Evolutionary conservation across 2,888 invertebrate species (phyloP), one percentile per base, ranked within the genome.

Genomic region (Tipula unca): DNA sequence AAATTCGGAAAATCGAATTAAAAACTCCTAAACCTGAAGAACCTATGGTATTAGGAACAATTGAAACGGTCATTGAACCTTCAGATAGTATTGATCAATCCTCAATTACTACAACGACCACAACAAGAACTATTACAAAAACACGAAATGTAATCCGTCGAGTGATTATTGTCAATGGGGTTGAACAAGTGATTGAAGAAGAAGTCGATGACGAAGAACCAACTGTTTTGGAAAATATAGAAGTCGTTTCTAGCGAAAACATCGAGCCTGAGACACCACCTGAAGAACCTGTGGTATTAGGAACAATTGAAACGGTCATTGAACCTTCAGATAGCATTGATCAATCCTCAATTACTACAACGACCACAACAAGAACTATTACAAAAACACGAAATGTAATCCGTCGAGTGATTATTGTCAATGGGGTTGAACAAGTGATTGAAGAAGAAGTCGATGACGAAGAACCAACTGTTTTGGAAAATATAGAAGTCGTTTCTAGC

Each of bases 131-230:
- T n/a, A 94, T 96, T 3, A 93, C 94, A 86, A 95, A 94, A 88
- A 94, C 94, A 17, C 92, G 95, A 85, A 94, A 95, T 87, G 95
- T 96, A 20, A 95, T 97, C 85, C 93, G 95, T 85, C 94, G 94
- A 87, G 93, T 95, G 1, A 94, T 95, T 0, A 94, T 96, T 3
- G 93, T 96, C 86, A 95, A 97, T 89, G 97, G 97, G 0, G 95
- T 96, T 90, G 97, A 97, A 91, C 95, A 95, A 86, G 93, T 96
- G 0, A 94, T 94, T 6, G 97, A 97, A 90, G 96, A 97, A 91
- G 91, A 96, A 0, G 92, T 96, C 82, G 97, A 97, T 89, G 96
- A 84, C 17, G 36, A 29, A 84, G 84, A 35, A 84, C 29, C 83
- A 17, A 35, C 35, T 0, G n/a, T 84, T 35, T 4, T 32, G 1